phyloP scores from a whole-genome alignment of 2,113 vertebrate species.

The Albula glossodonta region DNA sequence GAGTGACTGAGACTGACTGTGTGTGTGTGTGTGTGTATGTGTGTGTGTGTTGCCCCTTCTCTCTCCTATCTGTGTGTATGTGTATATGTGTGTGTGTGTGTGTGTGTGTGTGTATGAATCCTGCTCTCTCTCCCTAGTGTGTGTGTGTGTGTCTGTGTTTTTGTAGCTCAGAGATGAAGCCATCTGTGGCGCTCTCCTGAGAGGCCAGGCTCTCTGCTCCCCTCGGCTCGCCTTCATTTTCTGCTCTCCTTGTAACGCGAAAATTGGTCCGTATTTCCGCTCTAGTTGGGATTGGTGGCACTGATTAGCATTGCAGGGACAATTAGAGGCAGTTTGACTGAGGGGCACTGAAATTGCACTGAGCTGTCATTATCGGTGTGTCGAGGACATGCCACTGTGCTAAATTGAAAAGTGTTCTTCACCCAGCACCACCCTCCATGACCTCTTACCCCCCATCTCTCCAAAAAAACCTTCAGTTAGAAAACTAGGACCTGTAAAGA shows the following conservation, averaged over 20 bases:
- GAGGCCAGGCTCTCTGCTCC: conserved; percentile 53
- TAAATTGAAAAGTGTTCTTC: neutral
- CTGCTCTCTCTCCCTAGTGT: neutral
- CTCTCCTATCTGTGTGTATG: neutral
- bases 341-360: conserved; percentile 56
- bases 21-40: conserved; percentile 25
- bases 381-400: conserved; percentile 28
- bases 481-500: neutral
- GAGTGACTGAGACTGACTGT: neutral
- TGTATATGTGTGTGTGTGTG: conserved; percentile 23
- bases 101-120: conserved; percentile 35
- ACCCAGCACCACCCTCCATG: conserved; percentile 29
- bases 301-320: conserved; percentile 66
- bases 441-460: neutral
- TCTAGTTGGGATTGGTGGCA: conserved; percentile 68
- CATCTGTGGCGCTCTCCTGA: conserved; percentile 65
- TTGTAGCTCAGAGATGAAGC: conserved; percentile 64
- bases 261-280: conserved; percentile 70
- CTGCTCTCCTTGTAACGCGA: conserved; percentile 60
- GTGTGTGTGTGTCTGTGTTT: conserved; percentile 39
- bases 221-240: conserved; percentile 54
- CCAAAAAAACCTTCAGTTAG: conserved; percentile 12
- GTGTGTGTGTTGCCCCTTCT: neutral
- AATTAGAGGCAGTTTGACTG: conserved; percentile 65
- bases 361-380: conserved; percentile 52